Evolutionary conservation across 1,140 invertebrate genomes (phyloP).

Genomic region (Telenomus remus): DNA sequence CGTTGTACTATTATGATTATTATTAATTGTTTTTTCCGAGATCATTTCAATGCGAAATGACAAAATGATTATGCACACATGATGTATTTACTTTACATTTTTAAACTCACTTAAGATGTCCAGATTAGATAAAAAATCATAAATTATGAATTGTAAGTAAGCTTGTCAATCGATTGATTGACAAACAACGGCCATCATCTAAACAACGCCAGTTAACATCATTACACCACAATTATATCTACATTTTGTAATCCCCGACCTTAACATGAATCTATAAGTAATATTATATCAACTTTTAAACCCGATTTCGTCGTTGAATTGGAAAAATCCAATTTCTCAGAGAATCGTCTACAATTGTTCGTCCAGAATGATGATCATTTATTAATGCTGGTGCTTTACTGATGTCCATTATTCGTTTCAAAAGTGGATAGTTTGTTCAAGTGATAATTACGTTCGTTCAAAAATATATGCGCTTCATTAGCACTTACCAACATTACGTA

Average conservation of each 20-base stretch:
- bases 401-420: constrained; percentile 60
- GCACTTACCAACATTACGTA: constrained; percentile 68
- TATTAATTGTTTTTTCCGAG: too few relatives aligned
- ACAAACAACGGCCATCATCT: constrained; percentile 42
- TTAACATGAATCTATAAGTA: constrained; percentile 28
- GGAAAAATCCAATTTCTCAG: constrained; percentile 14
- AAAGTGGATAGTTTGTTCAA: constrained; percentile 67
- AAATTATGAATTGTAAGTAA: constrained; percentile 47
- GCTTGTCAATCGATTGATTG: constrained; percentile 51
- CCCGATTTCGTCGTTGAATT: constrained; percentile 6
- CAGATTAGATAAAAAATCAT: constrained; percentile 36
- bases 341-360: not conserved
- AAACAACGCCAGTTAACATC: constrained; percentile 41
- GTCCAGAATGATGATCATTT: constrained; percentile 27
- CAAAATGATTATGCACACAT: constrained; percentile 26
- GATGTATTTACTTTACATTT: constrained; percentile 26
- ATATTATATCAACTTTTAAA: constrained; percentile 21
- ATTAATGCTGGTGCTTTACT: constrained; percentile 50
- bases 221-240: constrained; percentile 24
- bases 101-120: constrained; percentile 14
- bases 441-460: constrained; percentile 66
- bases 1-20: too few relatives aligned
- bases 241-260: constrained; percentile 36
- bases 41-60: constrained; percentile 11
- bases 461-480: constrained; percentile 71